Conservation (phyloP, 2,797 vertebrate species). For the Allobates femoralis region DNA sequence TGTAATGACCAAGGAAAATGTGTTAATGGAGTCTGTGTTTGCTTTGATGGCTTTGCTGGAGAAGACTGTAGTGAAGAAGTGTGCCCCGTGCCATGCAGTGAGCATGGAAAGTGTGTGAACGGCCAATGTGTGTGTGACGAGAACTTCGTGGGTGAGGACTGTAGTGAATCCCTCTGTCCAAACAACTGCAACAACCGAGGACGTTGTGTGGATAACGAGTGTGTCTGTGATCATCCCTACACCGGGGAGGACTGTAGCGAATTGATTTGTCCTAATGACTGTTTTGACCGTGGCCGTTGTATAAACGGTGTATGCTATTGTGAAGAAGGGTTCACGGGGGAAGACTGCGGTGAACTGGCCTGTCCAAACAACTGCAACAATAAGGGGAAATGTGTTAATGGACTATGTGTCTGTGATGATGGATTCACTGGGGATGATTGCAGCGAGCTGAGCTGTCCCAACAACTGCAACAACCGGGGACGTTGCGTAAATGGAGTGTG, state of each 20-base stretch:
- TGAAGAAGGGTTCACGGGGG: slow-evolving; percentile 87
- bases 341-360: slow-evolving; percentile 86
- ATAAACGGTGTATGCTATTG: slow-evolving; percentile 93
- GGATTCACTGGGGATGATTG: slow-evolving; percentile 90
- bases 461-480: slow-evolving; percentile 84
- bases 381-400: slow-evolving; percentile 84
- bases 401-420: slow-evolving; percentile 84
- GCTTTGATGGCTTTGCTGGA: slow-evolving; percentile 90
- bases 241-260: slow-evolving; percentile 92
- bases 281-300: slow-evolving; percentile 91
- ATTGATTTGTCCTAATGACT: slow-evolving; percentile 94
- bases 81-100: slow-evolving; percentile 84
- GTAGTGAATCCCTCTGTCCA: slow-evolving; percentile 84
- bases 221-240: slow-evolving; percentile 89
- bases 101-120: slow-evolving; percentile 84
- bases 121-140: slow-evolving; percentile 88
- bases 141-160: slow-evolving; percentile 87
- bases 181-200: slow-evolving; percentile 89
- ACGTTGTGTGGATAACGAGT: slow-evolving; percentile 89
- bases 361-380: slow-evolving; percentile 86
- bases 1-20: slow-evolving; percentile 97
- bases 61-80: slow-evolving; percentile 86
- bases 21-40: slow-evolving; percentile 85
- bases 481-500: slow-evolving; percentile 86
- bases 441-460: slow-evolving; percentile 83